A percentile compares a stretch with the other conserved stretches of the same genome.
phyloP scores from a whole-genome alignment of 1,140 invertebrate genomes.

The Trachymyrmex septentrionalis region DNA sequence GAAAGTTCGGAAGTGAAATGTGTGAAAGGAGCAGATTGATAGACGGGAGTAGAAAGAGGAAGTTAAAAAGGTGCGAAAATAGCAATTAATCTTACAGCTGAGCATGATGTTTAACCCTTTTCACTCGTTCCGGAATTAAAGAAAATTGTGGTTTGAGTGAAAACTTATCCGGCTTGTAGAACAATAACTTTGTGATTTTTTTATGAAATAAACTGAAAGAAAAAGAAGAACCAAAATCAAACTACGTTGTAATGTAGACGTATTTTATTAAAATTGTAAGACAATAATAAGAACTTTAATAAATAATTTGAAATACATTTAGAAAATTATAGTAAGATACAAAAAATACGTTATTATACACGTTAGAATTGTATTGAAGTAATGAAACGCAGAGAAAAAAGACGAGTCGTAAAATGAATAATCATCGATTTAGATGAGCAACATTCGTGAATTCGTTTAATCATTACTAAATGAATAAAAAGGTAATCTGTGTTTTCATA shows the following conservation, averaged over 20 bases:
- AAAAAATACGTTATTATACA: background rate
- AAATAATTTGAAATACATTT: background rate
- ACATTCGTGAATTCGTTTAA: background rate
- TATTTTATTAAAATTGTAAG: background rate
- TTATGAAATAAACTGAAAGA: too few relatives aligned
- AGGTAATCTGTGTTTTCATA: slow-evolving; percentile 40
- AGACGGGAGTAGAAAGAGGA: slow-evolving; percentile 22
- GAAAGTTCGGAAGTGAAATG: slow-evolving; percentile 55
- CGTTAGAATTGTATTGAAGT: background rate
- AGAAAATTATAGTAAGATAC: background rate
- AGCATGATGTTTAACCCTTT: slow-evolving; percentile 28
- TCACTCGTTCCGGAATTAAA: background rate
- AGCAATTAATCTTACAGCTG: slow-evolving; percentile 54
- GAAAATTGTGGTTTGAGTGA: background rate
- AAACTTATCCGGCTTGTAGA: background rate
- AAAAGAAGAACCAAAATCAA: too few relatives aligned
- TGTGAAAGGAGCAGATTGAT: slow-evolving; percentile 55
- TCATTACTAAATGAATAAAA: slow-evolving; percentile 44
- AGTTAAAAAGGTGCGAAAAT: slow-evolving; percentile 41
- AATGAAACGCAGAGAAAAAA: background rate
- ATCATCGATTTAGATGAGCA: background rate
- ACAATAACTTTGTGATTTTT: background rate
- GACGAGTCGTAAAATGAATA: slow-evolving; percentile 3
- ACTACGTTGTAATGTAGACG: background rate
- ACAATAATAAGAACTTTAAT: background rate